These are phyloP conservation scores for Drosophila cyrtoloma DNA, from an alignment of 2,888 invertebrate species.

Conservation along the genomic window DNA sequence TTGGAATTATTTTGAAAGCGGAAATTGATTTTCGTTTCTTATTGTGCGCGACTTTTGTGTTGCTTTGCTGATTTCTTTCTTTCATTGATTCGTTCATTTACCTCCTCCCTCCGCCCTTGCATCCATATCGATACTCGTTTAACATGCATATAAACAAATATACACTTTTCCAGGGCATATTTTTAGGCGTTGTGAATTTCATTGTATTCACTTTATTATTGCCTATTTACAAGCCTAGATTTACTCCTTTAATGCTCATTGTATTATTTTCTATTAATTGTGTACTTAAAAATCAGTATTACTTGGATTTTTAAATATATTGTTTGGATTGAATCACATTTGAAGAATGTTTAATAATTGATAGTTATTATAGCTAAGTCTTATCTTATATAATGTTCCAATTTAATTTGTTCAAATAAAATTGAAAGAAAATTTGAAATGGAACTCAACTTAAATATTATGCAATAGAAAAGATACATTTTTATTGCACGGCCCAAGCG, in stretches of 20 bases:
- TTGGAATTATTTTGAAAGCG: constrained; percentile 81
- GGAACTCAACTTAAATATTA: neutral
- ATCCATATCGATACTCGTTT: constrained; percentile 24
- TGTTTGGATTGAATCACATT: neutral
- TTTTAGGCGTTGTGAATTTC: neutral
- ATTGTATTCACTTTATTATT: constrained; percentile 3
- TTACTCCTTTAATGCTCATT: neutral
- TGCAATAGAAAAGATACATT: neutral
- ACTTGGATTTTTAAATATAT: neutral
- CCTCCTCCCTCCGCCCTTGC: neutral
- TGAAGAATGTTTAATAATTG: neutral
- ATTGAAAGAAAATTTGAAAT: neutral
- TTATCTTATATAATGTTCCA: neutral
- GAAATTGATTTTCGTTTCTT: constrained; percentile 79
- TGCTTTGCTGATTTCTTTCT: constrained; percentile 50
- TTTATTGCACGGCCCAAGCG: neutral
- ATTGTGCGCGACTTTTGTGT: constrained; percentile 66
- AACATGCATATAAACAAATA: constrained; percentile 37
- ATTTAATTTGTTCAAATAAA: neutral
- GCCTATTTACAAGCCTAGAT: neutral
- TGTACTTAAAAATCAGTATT: neutral
- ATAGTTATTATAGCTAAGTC: neutral
- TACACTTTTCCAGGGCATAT: constrained; percentile 9
- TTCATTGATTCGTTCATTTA: constrained; percentile 35
- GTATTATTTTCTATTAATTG: neutral